Evolutionary conservation across 2,797 vertebrate species (phyloP), one percentile per base, ranked within the genome.

Genomic region (Myoxocephalus aenaeus): DNA sequence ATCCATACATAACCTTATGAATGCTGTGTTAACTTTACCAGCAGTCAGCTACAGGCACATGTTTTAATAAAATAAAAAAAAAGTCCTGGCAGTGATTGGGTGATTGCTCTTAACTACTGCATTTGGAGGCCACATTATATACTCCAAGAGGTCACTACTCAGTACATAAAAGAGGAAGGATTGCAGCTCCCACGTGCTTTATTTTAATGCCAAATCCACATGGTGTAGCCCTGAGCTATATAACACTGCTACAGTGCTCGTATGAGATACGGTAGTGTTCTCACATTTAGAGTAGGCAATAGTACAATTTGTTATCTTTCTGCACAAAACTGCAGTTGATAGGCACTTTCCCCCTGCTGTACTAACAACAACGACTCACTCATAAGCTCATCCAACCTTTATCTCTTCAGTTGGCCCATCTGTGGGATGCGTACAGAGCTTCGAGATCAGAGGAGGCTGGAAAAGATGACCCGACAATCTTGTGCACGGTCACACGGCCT

Each of bases 361-460:
- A 70, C 71, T 66, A 80, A 86, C 75, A 84, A 38, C 81, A 68
- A 73, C 53, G 58, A 80, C 74, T 81, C 78, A 75, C 76, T 73
- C 68, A 84, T 73, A 68, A 73, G 74, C 81, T 76, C 82, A 65
- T 79, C 61, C 80, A 81, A 90, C 89, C 89, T 91, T 86, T 79
- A 72, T 85, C 77, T 87, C 38, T 72, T 70, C 70, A 57, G 81
- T 48, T 87, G 86, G 89, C 89, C 77, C 84, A 74, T 90, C 89
- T 83, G 91, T 93, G 90, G 91, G 92, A 90, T 82, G 92, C 73
- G 27, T 13, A 40, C 84, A 80, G 81, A 82, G 77, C 78, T 67
- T 25, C 7, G 10, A 90, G 79, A 84, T 90, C 86, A 87, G 82
- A 86, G 73, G 85, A 86, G 71, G 81, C 76, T 89, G 80, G 75